Evolutionary conservation across 2,113 vertebrate genomes (phyloP).

Genomic region (Aspiorhynchus laticeps): DNA sequence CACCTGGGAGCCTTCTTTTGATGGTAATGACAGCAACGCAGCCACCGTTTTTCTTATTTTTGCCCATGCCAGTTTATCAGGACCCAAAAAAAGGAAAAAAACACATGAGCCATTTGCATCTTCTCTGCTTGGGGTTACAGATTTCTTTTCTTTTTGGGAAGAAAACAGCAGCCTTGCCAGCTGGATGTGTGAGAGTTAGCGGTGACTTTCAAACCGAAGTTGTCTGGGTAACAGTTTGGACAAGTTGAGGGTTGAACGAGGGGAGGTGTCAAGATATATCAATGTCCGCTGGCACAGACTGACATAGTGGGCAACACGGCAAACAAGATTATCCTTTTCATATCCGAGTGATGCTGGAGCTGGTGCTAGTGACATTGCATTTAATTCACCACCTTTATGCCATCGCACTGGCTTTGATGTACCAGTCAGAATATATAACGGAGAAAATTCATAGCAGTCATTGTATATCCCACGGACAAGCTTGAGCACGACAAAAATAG

Average conservation of each 20-base stretch:
- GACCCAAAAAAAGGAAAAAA: not conserved
- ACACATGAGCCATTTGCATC: slow-evolving; percentile 40
- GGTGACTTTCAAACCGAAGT: slow-evolving; percentile 42
- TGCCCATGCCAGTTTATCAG: slow-evolving; percentile 46
- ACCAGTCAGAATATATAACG: not conserved
- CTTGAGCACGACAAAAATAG: not conserved
- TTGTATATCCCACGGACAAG: not conserved
- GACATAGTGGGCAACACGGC: not conserved
- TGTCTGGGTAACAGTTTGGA: slow-evolving; percentile 40
- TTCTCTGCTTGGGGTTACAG: slow-evolving; percentile 30
- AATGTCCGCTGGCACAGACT: not conserved
- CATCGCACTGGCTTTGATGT: not conserved
- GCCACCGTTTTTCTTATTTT: slow-evolving; percentile 11
- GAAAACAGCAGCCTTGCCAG: slow-evolving; percentile 29
- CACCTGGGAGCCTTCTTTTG: slow-evolving; percentile 57
- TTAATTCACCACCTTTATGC: not conserved
- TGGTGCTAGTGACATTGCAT: not conserved
- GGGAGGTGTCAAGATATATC: not conserved
- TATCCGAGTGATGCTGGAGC: not conserved
- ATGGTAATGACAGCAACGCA: slow-evolving; percentile 55
- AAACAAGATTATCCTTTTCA: not conserved
- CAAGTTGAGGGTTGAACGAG: slow-evolving; percentile 15
- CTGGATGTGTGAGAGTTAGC: slow-evolving; percentile 35
- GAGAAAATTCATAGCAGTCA: not conserved
- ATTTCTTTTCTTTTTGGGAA: slow-evolving; percentile 5